These are phyloP conservation scores for Rhabdornis inornatus DNA, from an alignment of 2,113 vertebrate genomes.

Conservation along the genomic window DNA sequence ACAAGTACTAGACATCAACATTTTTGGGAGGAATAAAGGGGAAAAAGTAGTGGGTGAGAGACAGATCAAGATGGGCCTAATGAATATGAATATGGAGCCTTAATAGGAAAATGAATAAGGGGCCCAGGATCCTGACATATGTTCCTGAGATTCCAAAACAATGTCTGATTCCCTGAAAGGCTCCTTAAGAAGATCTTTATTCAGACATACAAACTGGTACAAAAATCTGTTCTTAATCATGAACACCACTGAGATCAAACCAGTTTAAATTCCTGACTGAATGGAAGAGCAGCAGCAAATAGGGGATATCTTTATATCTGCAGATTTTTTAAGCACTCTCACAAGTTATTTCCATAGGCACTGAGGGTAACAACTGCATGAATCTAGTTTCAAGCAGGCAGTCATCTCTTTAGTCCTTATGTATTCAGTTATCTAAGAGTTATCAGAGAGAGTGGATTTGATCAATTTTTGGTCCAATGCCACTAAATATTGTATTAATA, in stretches of 20 bases:
- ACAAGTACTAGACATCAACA: neutral
- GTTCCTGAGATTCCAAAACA: neutral
- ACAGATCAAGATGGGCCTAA: neutral
- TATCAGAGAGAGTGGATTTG: neutral
- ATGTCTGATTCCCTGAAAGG: neutral
- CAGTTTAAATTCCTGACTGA: neutral
- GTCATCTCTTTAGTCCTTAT: neutral
- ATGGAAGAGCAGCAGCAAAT: neutral
- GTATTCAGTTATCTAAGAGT: neutral
- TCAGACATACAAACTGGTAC: neutral
- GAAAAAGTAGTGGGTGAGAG: neutral
- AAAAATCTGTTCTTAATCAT: neutral
- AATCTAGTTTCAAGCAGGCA: neutral
- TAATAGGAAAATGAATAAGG: too few species aligned
- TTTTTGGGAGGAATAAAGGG: neutral
- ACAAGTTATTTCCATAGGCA: neutral
- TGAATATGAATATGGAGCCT: neutral
- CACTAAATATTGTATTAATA: neutral
- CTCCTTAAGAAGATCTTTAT: neutral
- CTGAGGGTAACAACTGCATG: neutral
- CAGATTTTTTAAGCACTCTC: neutral
- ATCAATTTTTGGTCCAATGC: neutral
- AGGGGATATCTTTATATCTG: neutral
- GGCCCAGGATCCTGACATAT: neutral
- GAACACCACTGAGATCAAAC: neutral